Evolutionary conservation across 2,113 vertebrate species (phyloP), one percentile per base, ranked within the genome.

Genomic region (Sclerurus mexicanus): DNA sequence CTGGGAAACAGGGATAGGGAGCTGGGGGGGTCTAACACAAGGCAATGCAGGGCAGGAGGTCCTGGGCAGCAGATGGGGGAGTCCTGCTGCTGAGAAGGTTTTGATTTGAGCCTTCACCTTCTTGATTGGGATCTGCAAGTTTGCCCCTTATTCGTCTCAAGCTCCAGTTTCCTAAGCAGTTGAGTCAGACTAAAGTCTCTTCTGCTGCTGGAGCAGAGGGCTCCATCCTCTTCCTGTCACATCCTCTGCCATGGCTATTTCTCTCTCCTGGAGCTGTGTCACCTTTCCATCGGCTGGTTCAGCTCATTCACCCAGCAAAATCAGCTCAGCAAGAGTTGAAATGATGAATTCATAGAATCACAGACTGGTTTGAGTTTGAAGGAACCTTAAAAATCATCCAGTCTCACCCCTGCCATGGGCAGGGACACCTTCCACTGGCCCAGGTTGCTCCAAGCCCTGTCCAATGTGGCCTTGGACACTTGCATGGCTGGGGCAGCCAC

Each of bases 1-100:
- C 30, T 24, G 22, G 31, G 37, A 66, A n/a, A 20, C 8, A 12
- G 14, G 28, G 11, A 3, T 15, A 50, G 21, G 20, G 15, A 10
- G 1, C 1, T 18, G 20, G 0, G 4, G 4, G 24, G 20, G 24
- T 6, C 8, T 14, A 60, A 10, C 31, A 49, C 4, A 37, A n/a
- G 10, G 56, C 56, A 59, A 5, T 15, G 56, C 33, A 35, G 22
- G 56, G n/a, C n/a, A 59, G 56, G 33, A 59, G 22, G 22, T 59
- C n/a, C 33, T n/a, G n/a, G 35, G 47, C 42, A 40, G 40, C 17
- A 44, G 75, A n/a, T 19, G 52, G 39, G 12, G 39, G 39, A 55
- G 15, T 46, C 40, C 22, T 46, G 18, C 30, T 50, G 12, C 31
- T 75, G 46, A 8, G 4, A 42, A 42, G 50, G 46, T 16, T 44